Conservation (phyloP, 2,797 vertebrate genomes). For the Choloepus didactylus region DNA sequence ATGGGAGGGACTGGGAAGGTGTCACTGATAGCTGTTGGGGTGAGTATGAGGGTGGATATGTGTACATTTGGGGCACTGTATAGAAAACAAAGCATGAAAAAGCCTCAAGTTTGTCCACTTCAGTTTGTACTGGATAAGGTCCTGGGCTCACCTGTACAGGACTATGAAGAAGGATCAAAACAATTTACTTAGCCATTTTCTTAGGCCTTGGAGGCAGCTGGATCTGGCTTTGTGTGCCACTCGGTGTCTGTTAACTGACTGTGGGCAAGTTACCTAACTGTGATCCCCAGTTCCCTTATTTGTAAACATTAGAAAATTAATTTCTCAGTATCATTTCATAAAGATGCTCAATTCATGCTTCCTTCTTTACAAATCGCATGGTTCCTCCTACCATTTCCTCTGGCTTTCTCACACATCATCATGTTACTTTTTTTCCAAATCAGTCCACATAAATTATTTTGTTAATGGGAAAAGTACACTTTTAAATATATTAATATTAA, state of each 20-base stretch:
- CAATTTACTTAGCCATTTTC: neutral
- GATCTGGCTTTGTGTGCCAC: neutral
- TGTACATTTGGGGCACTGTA: neutral
- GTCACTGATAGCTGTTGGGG: neutral
- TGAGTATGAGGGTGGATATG: neutral
- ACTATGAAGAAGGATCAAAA: neutral
- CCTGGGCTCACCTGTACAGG: neutral
- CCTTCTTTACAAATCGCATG: rapidly evolving
- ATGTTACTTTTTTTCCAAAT: neutral
- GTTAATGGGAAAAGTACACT: neutral
- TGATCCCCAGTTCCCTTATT: neutral
- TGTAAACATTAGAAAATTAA: slow-evolving; percentile 25
- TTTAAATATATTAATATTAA: slow-evolving; percentile 13
- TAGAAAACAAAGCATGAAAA: neutral
- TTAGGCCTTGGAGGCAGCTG: neutral
- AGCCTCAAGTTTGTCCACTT: neutral
- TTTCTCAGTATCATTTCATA: neutral
- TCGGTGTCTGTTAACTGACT: neutral
- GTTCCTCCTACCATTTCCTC: neutral
- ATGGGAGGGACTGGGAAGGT: neutral
- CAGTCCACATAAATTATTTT: neutral
- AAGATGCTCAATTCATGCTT: neutral
- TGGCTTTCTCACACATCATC: neutral
- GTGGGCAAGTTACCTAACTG: neutral
- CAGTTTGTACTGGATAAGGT: neutral